Conservation (phyloP, 2,113 vertebrate genomes). For the Eclectus roratus region DNA sequence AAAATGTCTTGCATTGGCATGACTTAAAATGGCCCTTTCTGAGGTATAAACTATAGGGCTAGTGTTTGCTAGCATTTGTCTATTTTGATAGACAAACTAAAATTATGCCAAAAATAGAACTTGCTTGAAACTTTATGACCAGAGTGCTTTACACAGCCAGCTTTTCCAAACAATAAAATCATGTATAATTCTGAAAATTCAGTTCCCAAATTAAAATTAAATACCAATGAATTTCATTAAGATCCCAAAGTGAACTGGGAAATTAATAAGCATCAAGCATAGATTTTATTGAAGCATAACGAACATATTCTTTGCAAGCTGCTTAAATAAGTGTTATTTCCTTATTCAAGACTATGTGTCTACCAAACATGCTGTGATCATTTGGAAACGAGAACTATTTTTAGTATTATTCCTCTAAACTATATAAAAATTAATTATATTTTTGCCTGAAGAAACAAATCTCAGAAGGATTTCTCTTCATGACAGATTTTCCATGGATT, state of each 20-base stretch:
- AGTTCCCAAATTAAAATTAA: slow-evolving; percentile 3
- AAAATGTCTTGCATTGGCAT: background rate
- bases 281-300: slow-evolving; percentile 11
- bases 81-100: background rate
- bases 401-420: background rate
- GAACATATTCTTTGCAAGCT: slow-evolving; percentile 9
- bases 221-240: slow-evolving; percentile 21
- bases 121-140: background rate
- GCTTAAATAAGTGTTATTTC: slow-evolving; percentile 23
- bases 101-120: background rate
- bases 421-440: slow-evolving; percentile 33
- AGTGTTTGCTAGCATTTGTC: background rate
- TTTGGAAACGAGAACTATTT: background rate
- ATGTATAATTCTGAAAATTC: background rate
- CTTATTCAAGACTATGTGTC: background rate
- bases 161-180: background rate
- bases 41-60: background rate
- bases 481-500: slow-evolving; percentile 1
- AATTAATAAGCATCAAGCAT: slow-evolving; percentile 24
- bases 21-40: background rate
- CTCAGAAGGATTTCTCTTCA: background rate
- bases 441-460: slow-evolving; percentile 19
- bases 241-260: background rate
- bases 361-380: slow-evolving; percentile 7
- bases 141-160: background rate